These are phyloP conservation scores for Triplophysa rosa DNA, from an alignment of 2,113 vertebrate genomes.

Conservation along the genomic window DNA sequence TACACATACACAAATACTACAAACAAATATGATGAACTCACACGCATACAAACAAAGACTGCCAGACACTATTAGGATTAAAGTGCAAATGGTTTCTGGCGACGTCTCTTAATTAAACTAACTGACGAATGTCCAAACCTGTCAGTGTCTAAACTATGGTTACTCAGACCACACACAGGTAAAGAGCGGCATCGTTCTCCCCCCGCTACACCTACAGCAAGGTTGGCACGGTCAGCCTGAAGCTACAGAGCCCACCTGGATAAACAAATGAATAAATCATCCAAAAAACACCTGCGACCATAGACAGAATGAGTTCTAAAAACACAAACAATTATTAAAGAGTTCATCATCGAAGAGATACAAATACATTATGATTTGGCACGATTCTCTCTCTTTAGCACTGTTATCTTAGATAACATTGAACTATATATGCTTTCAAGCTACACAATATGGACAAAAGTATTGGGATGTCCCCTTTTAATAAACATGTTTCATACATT, in stretches of 20 bases:
- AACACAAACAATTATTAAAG: constrained; percentile 35
- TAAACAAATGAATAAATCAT: constrained; percentile 40
- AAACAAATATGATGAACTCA: constrained; percentile 27
- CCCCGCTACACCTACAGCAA: constrained; percentile 42
- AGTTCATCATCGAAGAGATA: neutral
- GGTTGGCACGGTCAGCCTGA: constrained; percentile 35
- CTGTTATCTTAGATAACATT: neutral
- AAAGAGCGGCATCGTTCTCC: neutral
- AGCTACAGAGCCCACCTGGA: constrained; percentile 46
- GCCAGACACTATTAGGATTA: constrained; percentile 5
- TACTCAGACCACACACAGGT: constrained; percentile 6
- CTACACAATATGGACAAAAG: too few species aligned
- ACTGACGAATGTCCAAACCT: constrained; percentile 13
- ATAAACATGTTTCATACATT: too few species aligned
- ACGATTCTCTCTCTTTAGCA: neutral
- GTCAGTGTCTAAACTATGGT: constrained; percentile 21
- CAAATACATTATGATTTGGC: neutral
- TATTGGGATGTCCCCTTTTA: too few species aligned
- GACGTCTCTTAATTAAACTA: constrained; percentile 29
- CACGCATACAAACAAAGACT: neutral
- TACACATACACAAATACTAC: constrained; percentile 51
- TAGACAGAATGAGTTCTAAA: constrained; percentile 7
- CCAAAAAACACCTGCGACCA: constrained; percentile 9
- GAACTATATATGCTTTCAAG: neutral
- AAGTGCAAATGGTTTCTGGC: constrained; percentile 3